Evolutionary conservation across 2,113 vertebrate genomes (phyloP).

Genomic region (Myxocyprinus asiaticus): DNA sequence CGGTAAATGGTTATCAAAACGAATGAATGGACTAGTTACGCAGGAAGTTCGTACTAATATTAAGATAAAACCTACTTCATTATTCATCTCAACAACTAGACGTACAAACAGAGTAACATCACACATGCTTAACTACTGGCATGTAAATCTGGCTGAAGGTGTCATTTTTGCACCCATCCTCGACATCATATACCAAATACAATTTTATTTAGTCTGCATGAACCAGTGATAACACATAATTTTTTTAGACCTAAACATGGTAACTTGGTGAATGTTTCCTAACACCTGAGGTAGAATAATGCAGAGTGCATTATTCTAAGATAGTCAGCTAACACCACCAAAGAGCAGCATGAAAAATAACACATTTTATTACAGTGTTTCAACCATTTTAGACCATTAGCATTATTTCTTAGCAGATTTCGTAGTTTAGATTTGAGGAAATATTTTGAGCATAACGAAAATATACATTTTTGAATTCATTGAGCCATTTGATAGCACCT

Average conservation of each 20-base stretch:
- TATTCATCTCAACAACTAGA: slow-evolving; percentile 72
- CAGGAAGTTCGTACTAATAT: slow-evolving; percentile 20
- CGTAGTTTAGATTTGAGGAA: not conserved
- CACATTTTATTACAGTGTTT: no score
- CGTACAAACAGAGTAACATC: slow-evolving; percentile 72
- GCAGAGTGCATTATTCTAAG: not conserved
- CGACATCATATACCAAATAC: not conserved
- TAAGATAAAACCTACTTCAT: slow-evolving; percentile 52
- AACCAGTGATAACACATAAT: not conserved
- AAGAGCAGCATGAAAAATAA: no score
- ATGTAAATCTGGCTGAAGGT: slow-evolving; percentile 75
- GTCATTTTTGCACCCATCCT: slow-evolving; percentile 70
- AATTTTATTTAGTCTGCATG: not conserved
- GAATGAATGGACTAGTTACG: not conserved
- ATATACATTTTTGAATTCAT: not conserved
- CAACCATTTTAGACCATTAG: no score
- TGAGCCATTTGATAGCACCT: not conserved
- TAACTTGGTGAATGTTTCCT: not conserved
- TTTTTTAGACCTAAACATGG: not conserved
- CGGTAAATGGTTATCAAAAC: no score
- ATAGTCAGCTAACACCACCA: not conserved
- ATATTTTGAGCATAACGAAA: no score
- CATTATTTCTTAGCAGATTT: not conserved
- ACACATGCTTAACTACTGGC: slow-evolving; percentile 74
- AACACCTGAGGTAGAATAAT: not conserved